Evolutionary conservation across 2,888 invertebrate species (phyloP), one percentile per base, ranked within the genome.

Genomic region (Tenodera sinensis): DNA sequence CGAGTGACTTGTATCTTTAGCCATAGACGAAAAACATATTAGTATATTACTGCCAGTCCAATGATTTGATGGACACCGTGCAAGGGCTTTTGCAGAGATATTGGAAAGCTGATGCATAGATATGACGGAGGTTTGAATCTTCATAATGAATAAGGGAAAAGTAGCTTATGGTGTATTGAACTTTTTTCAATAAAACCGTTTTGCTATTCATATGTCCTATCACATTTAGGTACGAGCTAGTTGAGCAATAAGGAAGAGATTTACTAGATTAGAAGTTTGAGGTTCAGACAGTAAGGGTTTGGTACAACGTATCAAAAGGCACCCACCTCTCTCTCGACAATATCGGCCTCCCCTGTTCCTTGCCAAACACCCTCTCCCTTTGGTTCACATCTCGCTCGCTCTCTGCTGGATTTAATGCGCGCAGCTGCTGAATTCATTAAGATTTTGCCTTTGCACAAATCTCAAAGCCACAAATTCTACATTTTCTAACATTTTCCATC

Each of bases 361-460:
- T 42, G 42, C 42, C 42, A 42, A 42, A 42, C 42, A 42, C 42
- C 42, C 42, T 84, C 28, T 87, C 54, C 87, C 28, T 83, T 71
- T 83, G 54, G 54, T 71, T 71, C 54, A 71, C 54, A 42, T 42
- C 42, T 42, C 42, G 54, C 25, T 71, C 20, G 15, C 54, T 84
- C 28, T 87, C 87, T 81, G 87, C 25, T 83, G 27, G 83, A 87
- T 87, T 87, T 87, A 87, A 87, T 87, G 87, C n/a, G 87, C 81
- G 87, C 87, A 87, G 87, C 87, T 87, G 87, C 87, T 87, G 87
- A 87, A 87, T 87, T 87, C 87, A 87, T 87, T 87, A 87, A 87
- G 87, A 87, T 87, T 87, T 87, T 83, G 87, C 87, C 83, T 83
- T 30, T 83, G 83, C 87, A 87, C 82, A 87, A 87, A 25, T 81